These are phyloP conservation scores for Eucera pruinosa DNA, from an alignment of 2,888 invertebrate species.

Conservation along the genomic window DNA sequence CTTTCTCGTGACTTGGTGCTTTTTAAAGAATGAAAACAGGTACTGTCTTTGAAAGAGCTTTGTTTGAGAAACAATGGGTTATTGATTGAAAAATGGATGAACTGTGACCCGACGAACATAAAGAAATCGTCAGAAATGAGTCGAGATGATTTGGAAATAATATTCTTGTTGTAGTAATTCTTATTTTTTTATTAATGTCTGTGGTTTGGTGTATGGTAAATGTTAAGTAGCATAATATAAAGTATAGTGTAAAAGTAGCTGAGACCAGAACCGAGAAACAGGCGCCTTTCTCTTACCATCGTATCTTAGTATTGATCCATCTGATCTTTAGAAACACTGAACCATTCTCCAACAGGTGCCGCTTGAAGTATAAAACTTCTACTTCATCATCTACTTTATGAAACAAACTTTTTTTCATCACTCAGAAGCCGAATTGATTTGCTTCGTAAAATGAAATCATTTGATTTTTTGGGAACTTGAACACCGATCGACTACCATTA, in stretches of 20 bases:
- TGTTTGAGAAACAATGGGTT: neutral
- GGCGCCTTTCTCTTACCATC: slow-evolving; percentile 56
- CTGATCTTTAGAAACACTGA: slow-evolving; percentile 7
- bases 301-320: slow-evolving; percentile 47
- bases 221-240: neutral
- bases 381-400: too few relatives aligned
- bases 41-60: neutral
- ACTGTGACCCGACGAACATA: slow-evolving; percentile 33
- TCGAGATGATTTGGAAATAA: too few relatives aligned
- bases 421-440: too few relatives aligned
- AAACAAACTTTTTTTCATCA: too few relatives aligned
- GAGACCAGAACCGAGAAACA: slow-evolving; percentile 53
- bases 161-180: too few relatives aligned
- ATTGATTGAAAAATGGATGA: slow-evolving; percentile 28
- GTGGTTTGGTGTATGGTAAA: neutral
- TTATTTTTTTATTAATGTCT: neutral
- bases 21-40: neutral
- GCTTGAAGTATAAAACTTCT: slow-evolving; percentile 24
- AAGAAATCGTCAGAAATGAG: slow-evolving; percentile 10
- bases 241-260: slow-evolving; percentile 5
- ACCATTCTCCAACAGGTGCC: slow-evolving; percentile 57
- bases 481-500: too few relatives aligned
- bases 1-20: too few relatives aligned
- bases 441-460: too few relatives aligned
- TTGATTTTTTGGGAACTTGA: too few relatives aligned